Conservation (phyloP, 2,113 vertebrate genomes). For the Pluvianellus socialis region DNA sequence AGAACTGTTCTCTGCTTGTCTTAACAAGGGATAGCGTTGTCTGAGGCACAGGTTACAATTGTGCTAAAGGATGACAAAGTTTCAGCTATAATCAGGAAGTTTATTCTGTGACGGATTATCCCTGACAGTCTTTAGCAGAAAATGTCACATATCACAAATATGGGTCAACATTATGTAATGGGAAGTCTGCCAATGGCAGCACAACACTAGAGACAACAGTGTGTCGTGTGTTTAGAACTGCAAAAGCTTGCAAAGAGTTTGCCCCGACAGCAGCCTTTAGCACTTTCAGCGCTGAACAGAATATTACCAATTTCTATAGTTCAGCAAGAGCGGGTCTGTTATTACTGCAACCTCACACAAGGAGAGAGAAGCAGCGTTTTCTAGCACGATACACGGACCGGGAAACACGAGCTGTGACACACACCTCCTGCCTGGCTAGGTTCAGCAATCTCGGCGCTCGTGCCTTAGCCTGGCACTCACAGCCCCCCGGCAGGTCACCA, state of each 20-base stretch:
- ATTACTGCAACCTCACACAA: neutral
- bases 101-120: conserved; percentile 66
- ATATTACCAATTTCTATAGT: neutral
- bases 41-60: conserved; percentile 21
- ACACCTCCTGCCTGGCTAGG: neutral
- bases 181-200: conserved; percentile 38
- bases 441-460: neutral
- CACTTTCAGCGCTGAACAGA: neutral
- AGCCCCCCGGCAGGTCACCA: neutral
- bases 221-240: neutral
- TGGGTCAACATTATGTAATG: conserved; percentile 63
- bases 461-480: neutral
- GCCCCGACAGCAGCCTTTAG: neutral
- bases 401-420: neutral
- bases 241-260: conserved; percentile 9
- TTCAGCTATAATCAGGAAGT: conserved; percentile 48
- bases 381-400: rapidly evolving
- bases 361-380: neutral
- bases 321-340: neutral
- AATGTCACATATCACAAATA: conserved; percentile 67
- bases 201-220: neutral
- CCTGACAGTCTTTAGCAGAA: conserved; percentile 70
- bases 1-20: neutral
- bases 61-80: conserved; percentile 29
- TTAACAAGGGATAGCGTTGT: neutral